Evolutionary conservation across 2,888 invertebrate genomes (phyloP), one percentile per base, ranked within the genome.

Genomic region (Tenodera sinensis): DNA sequence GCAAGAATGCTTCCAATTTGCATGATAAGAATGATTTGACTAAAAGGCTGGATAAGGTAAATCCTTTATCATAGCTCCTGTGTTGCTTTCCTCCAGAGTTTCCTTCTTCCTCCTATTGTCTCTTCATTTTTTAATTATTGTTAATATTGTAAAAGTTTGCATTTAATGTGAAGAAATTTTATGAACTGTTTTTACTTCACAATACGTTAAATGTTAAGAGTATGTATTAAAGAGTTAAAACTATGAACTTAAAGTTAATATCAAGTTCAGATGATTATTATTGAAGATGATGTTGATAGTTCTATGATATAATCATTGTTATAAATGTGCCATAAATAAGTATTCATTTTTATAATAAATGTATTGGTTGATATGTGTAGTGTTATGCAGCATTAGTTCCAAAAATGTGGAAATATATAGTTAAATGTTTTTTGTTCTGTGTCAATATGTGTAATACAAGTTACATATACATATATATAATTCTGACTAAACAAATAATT

Each of bases 281-380:
- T 71, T 71, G 83, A 42, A 83, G 86, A 47, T 28, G 4, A 85
- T 88, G 85, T 89, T 88, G 88, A 88, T 20, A 85, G 82, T 83
- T 88, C 85, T 85, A 85, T 71, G 85, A 89, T 84, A 84, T 88
- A 88, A 89, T 89, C 15, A 88, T 88, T 89, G 89, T 89, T 89
- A 88, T 89, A 89, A 89, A 89, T 89, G 89, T 89, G 85, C 89
- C 88, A 88, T 89, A 88, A 27, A 83, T 42, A 82, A 83, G 85
- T 89, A 85, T 85, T 86, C 86, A 83, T 89, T 85, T 89, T 86
- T 47, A 85, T 85, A 84, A 86, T 83, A 83, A 30, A 86, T 81
- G 85, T 84, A 88, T 84, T 81, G 34, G 28, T 84, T 85, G 47
- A 30, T 71, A 85, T 71, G 42, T 83, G 83, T 88, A 88, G 84